Conservation (phyloP, 2,888 invertebrate genomes). For the Acheta domesticus region DNA sequence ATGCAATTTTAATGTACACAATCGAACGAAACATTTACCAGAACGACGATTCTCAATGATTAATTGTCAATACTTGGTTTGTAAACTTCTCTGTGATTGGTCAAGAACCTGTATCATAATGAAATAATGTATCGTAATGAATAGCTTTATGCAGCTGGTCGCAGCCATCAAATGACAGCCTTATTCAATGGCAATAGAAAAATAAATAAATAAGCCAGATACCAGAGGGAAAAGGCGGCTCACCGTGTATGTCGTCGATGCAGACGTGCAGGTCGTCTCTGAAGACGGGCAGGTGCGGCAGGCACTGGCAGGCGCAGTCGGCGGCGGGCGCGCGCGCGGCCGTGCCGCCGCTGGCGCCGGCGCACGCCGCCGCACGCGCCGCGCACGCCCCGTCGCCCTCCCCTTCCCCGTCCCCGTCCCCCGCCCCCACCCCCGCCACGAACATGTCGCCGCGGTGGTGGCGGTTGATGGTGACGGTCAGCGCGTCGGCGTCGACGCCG, state of each 20-base stretch:
- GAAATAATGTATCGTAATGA: too few species aligned
- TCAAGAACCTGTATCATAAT: too few species aligned
- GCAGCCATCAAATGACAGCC: too few species aligned
- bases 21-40: too few species aligned
- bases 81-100: too few species aligned
- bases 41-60: too few species aligned
- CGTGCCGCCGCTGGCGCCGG: constrained; percentile 65
- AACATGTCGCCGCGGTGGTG: constrained; percentile 61
- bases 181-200: too few species aligned
- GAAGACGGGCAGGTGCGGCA: constrained; percentile 71
- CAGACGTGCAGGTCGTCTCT: constrained; percentile 81
- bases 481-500: constrained; percentile 23
- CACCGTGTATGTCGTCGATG: constrained; percentile 82
- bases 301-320: constrained; percentile 73
- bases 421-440: constrained; percentile 50
- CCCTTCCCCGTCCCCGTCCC: background rate
- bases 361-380: constrained; percentile 62
- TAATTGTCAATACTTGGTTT: too few species aligned
- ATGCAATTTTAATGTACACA: too few species aligned
- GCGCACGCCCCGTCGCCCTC: constrained; percentile 52
- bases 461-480: constrained; percentile 55
- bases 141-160: too few species aligned
- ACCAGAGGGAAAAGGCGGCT: too few species aligned
- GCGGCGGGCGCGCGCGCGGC: constrained; percentile 49
- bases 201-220: too few species aligned